Evolutionary conservation across 1,140 invertebrate genomes (phyloP).

Genomic region (Wasmannia auropunctata): DNA sequence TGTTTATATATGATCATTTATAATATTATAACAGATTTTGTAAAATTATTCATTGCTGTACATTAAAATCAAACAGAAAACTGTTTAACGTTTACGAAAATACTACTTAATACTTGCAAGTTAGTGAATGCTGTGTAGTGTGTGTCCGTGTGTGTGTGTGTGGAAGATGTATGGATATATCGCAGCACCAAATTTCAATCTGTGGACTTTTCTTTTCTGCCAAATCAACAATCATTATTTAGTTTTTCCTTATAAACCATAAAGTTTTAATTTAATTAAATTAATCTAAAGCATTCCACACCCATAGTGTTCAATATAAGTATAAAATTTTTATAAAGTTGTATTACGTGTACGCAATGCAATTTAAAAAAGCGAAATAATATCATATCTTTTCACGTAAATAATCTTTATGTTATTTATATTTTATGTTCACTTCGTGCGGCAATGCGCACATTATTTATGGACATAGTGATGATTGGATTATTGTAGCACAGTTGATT

Average conservation of each 20-base stretch:
- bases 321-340: background rate
- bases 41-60: background rate
- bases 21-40: background rate
- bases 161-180: background rate
- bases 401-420: background rate
- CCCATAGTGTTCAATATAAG: background rate
- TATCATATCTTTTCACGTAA: background rate
- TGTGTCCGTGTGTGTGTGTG: background rate
- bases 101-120: slow-evolving; percentile 7
- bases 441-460: background rate
- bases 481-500: background rate
- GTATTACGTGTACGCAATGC: background rate
- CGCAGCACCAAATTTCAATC: background rate
- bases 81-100: background rate
- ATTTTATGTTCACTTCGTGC: background rate
- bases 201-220: background rate
- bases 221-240: background rate
- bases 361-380: background rate
- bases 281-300: background rate
- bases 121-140: background rate
- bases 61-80: background rate
- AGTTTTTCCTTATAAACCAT: background rate
- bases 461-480: background rate
- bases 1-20: background rate
- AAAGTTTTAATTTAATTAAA: background rate